Evolutionary conservation across 2,888 invertebrate species (phyloP).

Genomic region (Sesamia inferens): DNA sequence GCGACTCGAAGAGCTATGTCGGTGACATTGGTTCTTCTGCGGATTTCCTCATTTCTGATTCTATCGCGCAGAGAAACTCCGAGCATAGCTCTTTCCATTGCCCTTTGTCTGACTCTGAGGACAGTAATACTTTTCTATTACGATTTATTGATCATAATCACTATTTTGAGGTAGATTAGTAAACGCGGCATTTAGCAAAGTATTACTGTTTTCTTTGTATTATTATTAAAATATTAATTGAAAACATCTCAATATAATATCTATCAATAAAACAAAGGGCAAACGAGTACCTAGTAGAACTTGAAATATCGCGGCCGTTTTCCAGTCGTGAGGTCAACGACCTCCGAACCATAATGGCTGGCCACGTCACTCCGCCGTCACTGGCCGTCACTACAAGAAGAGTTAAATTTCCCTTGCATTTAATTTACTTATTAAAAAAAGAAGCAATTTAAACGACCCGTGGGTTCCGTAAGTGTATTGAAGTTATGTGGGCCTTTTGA

Average conservation of each 20-base stretch:
- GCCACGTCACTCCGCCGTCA: constrained; percentile 83
- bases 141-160: neutral
- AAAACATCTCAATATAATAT: constrained; percentile 16
- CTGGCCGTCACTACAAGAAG: constrained; percentile 78
- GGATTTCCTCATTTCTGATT: no score
- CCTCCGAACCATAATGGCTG: constrained; percentile 81
- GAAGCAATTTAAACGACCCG: constrained; percentile 54
- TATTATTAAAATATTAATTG: constrained; percentile 5
- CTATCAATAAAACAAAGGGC: constrained; percentile 51
- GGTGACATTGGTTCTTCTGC: no score
- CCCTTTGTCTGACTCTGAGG: no score
- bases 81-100: no score
- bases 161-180: neutral
- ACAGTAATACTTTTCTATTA: no score
- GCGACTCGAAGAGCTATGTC: no score
- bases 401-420: constrained; percentile 85
- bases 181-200: neutral
- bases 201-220: neutral
- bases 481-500: constrained; percentile 23
- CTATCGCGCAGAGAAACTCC: no score
- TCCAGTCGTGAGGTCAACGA: constrained; percentile 68
- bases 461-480: constrained; percentile 59
- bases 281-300: constrained; percentile 50
- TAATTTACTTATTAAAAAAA: constrained; percentile 79
- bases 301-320: constrained; percentile 45